phyloP scores from a whole-genome alignment of 2,113 vertebrate species.

The Pelusios castaneus region DNA sequence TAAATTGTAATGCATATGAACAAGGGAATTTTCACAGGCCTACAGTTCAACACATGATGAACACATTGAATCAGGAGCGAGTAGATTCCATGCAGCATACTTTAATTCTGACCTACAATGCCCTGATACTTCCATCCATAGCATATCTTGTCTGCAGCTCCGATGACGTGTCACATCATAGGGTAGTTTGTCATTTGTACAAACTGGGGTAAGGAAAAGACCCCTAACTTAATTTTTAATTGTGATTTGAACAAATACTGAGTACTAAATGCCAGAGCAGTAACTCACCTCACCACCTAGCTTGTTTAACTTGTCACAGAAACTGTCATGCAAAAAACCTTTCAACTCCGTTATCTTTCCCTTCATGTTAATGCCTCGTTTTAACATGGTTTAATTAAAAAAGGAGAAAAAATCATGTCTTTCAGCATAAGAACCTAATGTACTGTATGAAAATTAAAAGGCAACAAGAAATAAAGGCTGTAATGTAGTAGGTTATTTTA shows the following conservation, averaged over 20 bases:
- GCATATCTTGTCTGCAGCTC: rapidly evolving
- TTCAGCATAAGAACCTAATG: neutral
- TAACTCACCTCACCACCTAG: neutral
- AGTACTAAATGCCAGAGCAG: neutral
- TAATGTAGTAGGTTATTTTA: slow-evolving; percentile 21
- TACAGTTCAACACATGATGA: neutral
- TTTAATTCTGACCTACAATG: neutral
- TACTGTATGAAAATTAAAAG: slow-evolving; percentile 1
- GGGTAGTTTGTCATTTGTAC: neutral
- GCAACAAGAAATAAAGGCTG: neutral
- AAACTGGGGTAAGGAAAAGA: neutral
- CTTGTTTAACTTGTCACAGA: neutral
- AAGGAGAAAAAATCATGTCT: slow-evolving; percentile 19
- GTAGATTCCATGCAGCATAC: neutral
- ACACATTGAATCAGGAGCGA: neutral
- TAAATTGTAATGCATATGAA: neutral
- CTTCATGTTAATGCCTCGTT: slow-evolving; percentile 2
- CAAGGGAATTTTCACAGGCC: neutral
- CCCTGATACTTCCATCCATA: neutral
- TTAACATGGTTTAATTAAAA: slow-evolving; percentile 10
- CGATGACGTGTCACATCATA: neutral
- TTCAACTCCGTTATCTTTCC: slow-evolving; percentile 1
- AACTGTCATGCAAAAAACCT: neutral
- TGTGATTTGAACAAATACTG: neutral
- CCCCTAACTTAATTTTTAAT: neutral